A percentile compares a stretch with the other conserved stretches of the same genome.
Conservation (phyloP, 2,888 invertebrate genomes). For the Iselma pallidipennis region DNA sequence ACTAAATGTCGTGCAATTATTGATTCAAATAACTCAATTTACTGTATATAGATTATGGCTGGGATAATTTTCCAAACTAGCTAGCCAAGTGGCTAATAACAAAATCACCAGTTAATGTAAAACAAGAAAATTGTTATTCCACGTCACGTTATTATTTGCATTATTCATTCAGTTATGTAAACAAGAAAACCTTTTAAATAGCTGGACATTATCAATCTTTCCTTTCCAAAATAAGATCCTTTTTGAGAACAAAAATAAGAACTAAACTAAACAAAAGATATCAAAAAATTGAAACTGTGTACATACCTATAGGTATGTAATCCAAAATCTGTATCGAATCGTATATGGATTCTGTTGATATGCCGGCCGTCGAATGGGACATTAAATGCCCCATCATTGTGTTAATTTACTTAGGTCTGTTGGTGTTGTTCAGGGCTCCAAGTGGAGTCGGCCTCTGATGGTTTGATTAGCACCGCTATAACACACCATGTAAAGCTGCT, state of each 20-base stretch:
- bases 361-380: constrained; percentile 24
- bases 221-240: background rate
- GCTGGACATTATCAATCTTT: background rate
- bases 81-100: background rate
- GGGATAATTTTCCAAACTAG: constrained; percentile 1
- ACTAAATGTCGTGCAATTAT: background rate
- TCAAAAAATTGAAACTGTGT: no score
- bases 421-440: constrained; percentile 31
- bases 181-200: background rate
- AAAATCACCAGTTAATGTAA: background rate
- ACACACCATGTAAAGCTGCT: constrained; percentile 53
- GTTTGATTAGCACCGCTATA: constrained; percentile 46
- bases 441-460: constrained; percentile 36
- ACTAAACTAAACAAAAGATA: no score
- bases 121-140: background rate
- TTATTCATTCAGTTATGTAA: constrained; percentile 1
- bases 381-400: constrained; percentile 52
- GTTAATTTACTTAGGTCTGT: constrained; percentile 50
- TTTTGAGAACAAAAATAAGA: no score
- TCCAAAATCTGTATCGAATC: constrained; percentile 22
- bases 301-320: background rate
- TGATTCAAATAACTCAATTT: background rate
- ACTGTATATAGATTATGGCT: background rate
- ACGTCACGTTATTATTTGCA: constrained; percentile 1
- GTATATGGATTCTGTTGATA: no score